phyloP scores from a whole-genome alignment of 2,888 invertebrate species.

The Galeruca laticollis region DNA sequence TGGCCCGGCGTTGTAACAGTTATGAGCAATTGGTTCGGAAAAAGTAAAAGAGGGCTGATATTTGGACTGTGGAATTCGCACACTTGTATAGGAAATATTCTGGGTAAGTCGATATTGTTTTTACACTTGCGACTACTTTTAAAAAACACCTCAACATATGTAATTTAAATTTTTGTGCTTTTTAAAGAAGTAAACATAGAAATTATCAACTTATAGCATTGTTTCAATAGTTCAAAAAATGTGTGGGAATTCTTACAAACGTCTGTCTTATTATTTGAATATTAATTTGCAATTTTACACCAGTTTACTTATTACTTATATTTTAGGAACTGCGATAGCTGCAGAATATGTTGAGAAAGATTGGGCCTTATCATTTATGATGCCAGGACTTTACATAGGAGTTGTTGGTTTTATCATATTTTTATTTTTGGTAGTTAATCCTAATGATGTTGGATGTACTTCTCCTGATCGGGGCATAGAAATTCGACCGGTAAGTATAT shows the following conservation, averaged over 20 bases:
- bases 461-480: conserved; percentile 39
- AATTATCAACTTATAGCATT: no score
- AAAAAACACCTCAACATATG: no score
- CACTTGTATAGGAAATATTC: conserved; percentile 94
- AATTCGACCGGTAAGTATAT: conserved; percentile 37
- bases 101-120: conserved; percentile 77
- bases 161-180: conserved; percentile 22
- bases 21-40: conserved; percentile 97
- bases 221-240: no score
- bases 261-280: no score
- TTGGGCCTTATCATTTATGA: conserved; percentile 93
- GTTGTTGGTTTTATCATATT: conserved; percentile 80
- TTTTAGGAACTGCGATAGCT: conserved; percentile 83
- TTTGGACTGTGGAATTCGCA: conserved; percentile 99
- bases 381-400: conserved; percentile 88
- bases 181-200: no score
- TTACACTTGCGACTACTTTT: no score
- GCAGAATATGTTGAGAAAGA: conserved; percentile 85
- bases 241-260: no score
- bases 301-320: no score
- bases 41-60: conserved; percentile 88
- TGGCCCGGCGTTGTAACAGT: conserved; percentile 97
- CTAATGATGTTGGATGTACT: conserved; percentile 76
- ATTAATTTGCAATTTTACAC: no score
- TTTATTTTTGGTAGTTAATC: conserved; percentile 87